phyloP scores from a whole-genome alignment of 2,797 vertebrate species.

The Rhinogobio ventralis region DNA sequence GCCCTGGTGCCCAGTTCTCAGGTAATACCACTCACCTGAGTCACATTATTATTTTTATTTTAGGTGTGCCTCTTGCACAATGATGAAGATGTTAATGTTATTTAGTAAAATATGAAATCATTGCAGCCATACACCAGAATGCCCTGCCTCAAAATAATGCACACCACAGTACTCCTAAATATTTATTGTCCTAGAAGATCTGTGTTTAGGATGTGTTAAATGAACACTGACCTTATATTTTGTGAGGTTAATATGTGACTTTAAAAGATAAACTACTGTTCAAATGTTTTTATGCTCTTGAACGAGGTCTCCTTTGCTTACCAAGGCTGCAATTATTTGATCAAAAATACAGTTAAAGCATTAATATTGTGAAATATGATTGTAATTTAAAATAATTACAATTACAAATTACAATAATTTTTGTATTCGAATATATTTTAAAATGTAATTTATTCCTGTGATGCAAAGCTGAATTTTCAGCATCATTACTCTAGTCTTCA shows the following conservation, averaged over 20 bases:
- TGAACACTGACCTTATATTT: not conserved
- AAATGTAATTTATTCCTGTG: no score
- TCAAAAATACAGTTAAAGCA: not conserved
- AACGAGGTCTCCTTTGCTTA: not conserved
- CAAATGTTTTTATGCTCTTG: not conserved
- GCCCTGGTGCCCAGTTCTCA: conserved; percentile 88
- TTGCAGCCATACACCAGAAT: not conserved
- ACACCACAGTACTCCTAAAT: not conserved
- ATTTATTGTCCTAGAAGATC: not conserved
- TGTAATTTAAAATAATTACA: not conserved
- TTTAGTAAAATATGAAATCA: not conserved
- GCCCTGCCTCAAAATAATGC: not conserved
- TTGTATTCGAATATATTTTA: not conserved
- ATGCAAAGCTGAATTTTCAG: no score
- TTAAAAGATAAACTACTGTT: not conserved
- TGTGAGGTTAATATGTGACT: not conserved
- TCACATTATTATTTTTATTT: not conserved
- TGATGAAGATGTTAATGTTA: not conserved
- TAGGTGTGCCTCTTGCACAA: not conserved
- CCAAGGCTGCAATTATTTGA: not conserved
- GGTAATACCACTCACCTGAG: conserved; percentile 73
- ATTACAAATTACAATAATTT: no score
- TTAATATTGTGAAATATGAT: not conserved
- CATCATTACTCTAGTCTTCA: not conserved
- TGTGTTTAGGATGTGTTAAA: conserved; percentile 4